Evolutionary conservation across 2,888 invertebrate species (phyloP).

Genomic region (Pandemis corylana): DNA sequence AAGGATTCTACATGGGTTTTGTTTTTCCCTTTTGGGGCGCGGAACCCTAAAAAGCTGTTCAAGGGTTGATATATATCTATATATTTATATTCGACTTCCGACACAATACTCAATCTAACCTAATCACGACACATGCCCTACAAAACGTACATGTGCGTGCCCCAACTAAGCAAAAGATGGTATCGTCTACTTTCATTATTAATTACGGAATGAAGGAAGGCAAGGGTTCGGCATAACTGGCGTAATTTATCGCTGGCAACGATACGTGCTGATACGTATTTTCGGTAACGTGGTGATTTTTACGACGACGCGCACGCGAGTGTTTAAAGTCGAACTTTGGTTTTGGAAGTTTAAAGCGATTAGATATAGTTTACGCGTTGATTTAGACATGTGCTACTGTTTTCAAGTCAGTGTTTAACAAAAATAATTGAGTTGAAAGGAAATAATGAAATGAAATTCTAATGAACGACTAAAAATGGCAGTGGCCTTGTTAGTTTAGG

Average conservation of each 20-base stretch:
- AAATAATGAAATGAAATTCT: too few relatives aligned
- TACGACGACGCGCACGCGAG: constrained; percentile 73
- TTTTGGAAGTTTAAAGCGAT: constrained; percentile 8
- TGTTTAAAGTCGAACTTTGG: constrained; percentile 38
- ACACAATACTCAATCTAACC: constrained; percentile 9
- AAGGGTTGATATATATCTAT: background rate
- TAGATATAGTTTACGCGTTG: background rate
- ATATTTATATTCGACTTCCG: background rate
- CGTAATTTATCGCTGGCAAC: constrained; percentile 74
- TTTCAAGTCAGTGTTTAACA: too few relatives aligned
- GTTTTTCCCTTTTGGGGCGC: too few relatives aligned
- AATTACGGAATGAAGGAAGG: constrained; percentile 71
- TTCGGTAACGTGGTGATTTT: constrained; percentile 71
- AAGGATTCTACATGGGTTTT: too few relatives aligned
- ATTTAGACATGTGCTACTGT: background rate
- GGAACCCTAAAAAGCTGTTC: background rate
- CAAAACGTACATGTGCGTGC: constrained; percentile 34
- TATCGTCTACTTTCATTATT: constrained; percentile 75
- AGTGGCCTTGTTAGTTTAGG: too few relatives aligned
- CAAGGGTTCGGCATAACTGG: constrained; percentile 75
- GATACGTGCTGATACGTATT: constrained; percentile 78
- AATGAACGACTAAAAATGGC: too few relatives aligned
- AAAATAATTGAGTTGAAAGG: too few relatives aligned
- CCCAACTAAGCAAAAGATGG: constrained; percentile 61
- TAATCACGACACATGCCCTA: constrained; percentile 35